Evolutionary conservation across 2,797 vertebrate genomes (phyloP).

Genomic region (Urosaurus nigricauda): DNA sequence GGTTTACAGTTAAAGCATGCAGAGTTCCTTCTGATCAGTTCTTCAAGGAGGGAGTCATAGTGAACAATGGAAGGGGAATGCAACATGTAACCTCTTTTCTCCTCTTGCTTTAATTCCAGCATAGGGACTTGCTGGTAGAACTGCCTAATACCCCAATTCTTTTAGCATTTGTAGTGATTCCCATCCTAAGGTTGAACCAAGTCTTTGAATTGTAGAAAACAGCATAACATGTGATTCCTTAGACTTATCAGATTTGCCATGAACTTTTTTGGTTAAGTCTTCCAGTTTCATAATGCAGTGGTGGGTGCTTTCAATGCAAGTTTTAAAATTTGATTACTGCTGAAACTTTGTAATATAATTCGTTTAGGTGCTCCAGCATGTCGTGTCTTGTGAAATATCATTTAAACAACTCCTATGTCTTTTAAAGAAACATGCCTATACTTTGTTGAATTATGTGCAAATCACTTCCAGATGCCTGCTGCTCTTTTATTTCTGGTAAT

Average conservation of each 20-base stretch:
- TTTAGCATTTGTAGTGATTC: neutral
- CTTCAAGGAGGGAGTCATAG: neutral
- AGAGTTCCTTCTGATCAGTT: neutral
- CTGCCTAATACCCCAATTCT: neutral
- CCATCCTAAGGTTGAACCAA: neutral
- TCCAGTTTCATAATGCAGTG: slow-evolving; percentile 17
- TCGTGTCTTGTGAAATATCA: slow-evolving; percentile 28
- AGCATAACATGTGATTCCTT: neutral
- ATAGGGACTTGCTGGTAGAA: neutral
- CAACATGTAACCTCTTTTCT: neutral
- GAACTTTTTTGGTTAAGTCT: neutral
- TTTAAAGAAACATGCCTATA: slow-evolving; percentile 41
- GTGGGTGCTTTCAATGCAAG: neutral
- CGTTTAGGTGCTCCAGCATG: slow-evolving; percentile 19
- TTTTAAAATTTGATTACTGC: slow-evolving; percentile 31
- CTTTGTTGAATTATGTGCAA: slow-evolving; percentile 52
- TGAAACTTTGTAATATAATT: slow-evolving; percentile 55
- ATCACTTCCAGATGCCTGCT: slow-evolving; percentile 30
- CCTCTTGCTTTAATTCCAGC: neutral
- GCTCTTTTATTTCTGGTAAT: slow-evolving; percentile 25
- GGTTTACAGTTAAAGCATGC: neutral
- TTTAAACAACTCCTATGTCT: slow-evolving; percentile 41
- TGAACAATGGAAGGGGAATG: neutral
- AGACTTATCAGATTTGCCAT: neutral
- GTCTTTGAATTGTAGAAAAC: neutral